Evolutionary conservation across 2,888 invertebrate genomes (phyloP).

Genomic region (Stenotaenia linearis): DNA sequence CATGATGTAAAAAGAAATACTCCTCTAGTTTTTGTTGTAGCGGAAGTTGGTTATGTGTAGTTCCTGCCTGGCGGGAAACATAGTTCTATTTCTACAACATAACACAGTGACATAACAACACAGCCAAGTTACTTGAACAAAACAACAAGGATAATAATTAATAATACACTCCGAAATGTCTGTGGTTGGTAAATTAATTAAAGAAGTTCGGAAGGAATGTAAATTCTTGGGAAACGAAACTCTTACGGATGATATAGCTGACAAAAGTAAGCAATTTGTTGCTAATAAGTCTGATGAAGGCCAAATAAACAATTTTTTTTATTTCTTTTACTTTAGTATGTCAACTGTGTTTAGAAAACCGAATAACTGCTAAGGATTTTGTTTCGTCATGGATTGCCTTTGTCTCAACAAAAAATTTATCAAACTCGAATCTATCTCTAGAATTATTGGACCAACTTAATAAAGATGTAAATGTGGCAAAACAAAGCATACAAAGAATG

Average conservation of each 20-base stretch:
- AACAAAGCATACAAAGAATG: background rate
- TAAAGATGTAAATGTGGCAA: conserved; percentile 61
- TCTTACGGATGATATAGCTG: background rate
- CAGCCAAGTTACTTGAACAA: too few species aligned
- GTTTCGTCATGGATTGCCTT: conserved; percentile 75
- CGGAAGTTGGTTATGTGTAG: too few species aligned
- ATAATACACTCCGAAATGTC: background rate
- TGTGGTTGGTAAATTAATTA: background rate
- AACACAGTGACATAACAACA: too few species aligned
- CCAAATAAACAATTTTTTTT: background rate
- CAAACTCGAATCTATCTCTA: conserved; percentile 55
- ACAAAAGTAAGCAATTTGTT: background rate
- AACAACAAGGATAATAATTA: background rate
- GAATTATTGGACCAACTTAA: conserved; percentile 59
- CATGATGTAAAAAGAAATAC: too few species aligned
- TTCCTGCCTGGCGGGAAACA: too few species aligned
- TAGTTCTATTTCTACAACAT: too few species aligned
- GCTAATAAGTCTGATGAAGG: background rate
- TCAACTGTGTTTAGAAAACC: conserved; percentile 60
- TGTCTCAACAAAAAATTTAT: conserved; percentile 59
- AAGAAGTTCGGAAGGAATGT: background rate
- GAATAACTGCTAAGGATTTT: conserved; percentile 60
- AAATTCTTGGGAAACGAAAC: background rate
- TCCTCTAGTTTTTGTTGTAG: too few species aligned
- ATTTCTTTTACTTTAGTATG: conserved; percentile 50